phyloP scores from a whole-genome alignment of 2,113 vertebrate genomes.

The Marmota flaviventris region DNA sequence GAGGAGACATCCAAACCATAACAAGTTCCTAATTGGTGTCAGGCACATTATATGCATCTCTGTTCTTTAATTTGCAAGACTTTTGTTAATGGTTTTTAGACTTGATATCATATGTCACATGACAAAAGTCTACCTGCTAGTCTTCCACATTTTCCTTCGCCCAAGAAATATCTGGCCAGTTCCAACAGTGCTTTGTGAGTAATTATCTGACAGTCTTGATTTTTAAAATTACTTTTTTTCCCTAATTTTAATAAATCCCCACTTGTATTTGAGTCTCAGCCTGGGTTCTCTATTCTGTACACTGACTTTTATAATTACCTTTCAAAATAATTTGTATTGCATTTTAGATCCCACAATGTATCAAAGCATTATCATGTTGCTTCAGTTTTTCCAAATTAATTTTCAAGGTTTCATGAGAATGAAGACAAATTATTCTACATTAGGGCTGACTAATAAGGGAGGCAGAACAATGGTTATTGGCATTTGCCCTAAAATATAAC shows the following conservation, averaged over 20 bases:
- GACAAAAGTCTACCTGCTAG: neutral
- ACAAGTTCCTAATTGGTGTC: neutral
- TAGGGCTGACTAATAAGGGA: neutral
- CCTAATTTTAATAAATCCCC: neutral
- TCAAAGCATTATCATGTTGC: neutral
- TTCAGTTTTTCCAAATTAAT: neutral
- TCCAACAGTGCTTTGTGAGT: neutral
- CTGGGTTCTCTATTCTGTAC: neutral
- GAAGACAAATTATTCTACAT: slow-evolving; percentile 30
- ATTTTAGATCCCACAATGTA: neutral
- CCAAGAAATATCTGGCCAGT: neutral
- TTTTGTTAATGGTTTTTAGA: neutral
- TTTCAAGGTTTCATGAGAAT: neutral
- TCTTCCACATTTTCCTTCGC: neutral
- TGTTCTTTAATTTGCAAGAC: neutral
- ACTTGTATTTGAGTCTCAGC: neutral
- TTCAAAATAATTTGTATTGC: neutral
- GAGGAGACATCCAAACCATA: too few relatives aligned
- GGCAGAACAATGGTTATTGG: neutral
- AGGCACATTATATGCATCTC: neutral
- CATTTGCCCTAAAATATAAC: neutral
- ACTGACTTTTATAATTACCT: neutral
- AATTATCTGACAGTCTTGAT: neutral
- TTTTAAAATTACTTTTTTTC: neutral
- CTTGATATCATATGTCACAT: neutral